Evolutionary conservation across 2,888 invertebrate species (phyloP).

Genomic region (Mythimna albipuncta): DNA sequence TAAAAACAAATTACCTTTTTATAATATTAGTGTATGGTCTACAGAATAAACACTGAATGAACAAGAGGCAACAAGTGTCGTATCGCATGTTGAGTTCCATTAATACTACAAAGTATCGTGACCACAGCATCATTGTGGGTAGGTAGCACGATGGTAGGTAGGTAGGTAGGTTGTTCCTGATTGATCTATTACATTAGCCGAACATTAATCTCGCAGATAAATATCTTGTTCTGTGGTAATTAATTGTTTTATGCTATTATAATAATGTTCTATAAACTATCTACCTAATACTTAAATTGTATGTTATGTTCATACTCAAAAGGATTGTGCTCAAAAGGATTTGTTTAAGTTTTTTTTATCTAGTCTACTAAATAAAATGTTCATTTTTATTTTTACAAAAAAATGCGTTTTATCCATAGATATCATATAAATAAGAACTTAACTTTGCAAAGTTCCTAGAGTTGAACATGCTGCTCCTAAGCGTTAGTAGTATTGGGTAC

Average conservation of each 20-base stretch:
- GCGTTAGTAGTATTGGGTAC: not conserved
- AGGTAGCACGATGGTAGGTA: not conserved
- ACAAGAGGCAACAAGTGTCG: constrained; percentile 5
- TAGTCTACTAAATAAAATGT: no score
- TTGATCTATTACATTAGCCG: constrained; percentile 52
- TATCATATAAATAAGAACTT: no score
- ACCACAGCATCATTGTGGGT: constrained; percentile 13
- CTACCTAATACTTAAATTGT: no score
- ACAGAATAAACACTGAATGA: not conserved
- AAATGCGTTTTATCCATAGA: no score
- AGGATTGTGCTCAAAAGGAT: no score
- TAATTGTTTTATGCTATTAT: constrained; percentile 36
- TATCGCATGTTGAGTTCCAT: constrained; percentile 37
- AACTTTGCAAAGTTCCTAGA: no score
- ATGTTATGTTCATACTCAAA: no score
- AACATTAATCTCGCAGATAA: constrained; percentile 58
- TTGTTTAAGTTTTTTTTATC: no score
- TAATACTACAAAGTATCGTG: constrained; percentile 43
- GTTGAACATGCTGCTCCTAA: no score
- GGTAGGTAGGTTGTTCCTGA: constrained; percentile 18
- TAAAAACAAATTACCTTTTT: no score
- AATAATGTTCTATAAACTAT: constrained; percentile 9
- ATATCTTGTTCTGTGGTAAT: constrained; percentile 52
- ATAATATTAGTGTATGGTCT: not conserved
- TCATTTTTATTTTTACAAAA: no score